Evolutionary conservation across 92 coral and sea anemone genomes (phyloP).

Genomic region (Epizoanthus scotinus): DNA sequence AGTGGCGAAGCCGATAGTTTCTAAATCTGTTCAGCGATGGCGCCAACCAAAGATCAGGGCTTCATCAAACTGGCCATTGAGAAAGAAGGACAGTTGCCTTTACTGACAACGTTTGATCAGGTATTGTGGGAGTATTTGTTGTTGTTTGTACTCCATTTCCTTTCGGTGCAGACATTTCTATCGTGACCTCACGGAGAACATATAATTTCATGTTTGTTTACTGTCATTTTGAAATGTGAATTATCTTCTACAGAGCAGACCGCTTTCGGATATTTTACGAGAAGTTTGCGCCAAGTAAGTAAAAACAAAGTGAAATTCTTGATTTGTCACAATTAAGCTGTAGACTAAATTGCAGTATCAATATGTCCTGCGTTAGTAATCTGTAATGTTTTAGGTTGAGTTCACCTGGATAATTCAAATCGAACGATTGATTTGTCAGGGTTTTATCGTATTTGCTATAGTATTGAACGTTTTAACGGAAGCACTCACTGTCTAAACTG

Average conservation of each 20-base stretch:
- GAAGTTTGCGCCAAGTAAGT: constrained; percentile 81
- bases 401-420: background rate
- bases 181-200: background rate
- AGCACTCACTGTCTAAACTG: background rate
- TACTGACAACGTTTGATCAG: constrained; percentile 80
- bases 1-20: background rate
- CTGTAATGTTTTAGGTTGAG: background rate
- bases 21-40: constrained; percentile 16
- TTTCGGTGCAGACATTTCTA: background rate
- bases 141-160: constrained; percentile 6
- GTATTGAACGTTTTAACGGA: constrained; percentile 1
- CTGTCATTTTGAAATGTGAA: background rate
- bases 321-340: background rate
- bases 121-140: constrained; percentile 33
- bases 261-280: constrained; percentile 71
- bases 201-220: background rate
- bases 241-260: constrained; percentile 61
- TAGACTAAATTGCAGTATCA: too few relatives aligned
- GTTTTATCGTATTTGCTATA: background rate
- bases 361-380: too few relatives aligned
- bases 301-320: background rate
- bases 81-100: constrained; percentile 82
- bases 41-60: constrained; percentile 53
- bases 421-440: background rate
- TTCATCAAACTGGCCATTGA: constrained; percentile 77